Base-by-base conservation (phyloP, 1,140 invertebrate genomes). In the Glossosoma conforme region DNA sequence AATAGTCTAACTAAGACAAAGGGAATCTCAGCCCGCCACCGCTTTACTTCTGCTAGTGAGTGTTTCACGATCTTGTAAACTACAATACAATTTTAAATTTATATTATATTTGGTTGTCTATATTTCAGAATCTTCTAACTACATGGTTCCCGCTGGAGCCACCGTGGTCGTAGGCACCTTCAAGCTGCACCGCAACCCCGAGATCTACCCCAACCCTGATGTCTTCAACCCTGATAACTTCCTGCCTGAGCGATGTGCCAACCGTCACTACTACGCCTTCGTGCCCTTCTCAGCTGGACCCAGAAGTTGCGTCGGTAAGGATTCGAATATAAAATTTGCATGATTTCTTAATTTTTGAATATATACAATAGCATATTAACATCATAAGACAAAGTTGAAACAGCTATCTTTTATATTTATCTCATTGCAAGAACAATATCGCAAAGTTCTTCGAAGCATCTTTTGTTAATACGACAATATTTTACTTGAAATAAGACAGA, bases 181-280 rank as follows among this genome's bases (percentile, higher is more conserved):
- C 61, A 81, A 83, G 60, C 68, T 92, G 21, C 93, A 96, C 68
- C 82, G 89, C 40, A 74, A 86, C 43, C 67, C 78, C 8, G 82
- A 91, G 54, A 77, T 84, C 53, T 96, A 86, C 66, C 82, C 88
- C 1, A 86, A 97, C 64, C 89, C 93, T 0, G 77, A 87, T 21
- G 77, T 72, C 43, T 97, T 94, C 65, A 79, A 96, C 73, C 93
- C 94, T 0, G 92, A 97, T 54, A 86, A 93, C 64, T 97, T 97
- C 76, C 71, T 92, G 35, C 85, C 87, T 0, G 92, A 95, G 66
- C 84, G 82, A 49, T 81, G 81, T 38, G 79, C 84, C 41, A 81
- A 82, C 62, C 75, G 91, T 63, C 85, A 86, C 66, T 91, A 91
- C 59, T 95, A 90, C 65, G 78, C 87, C 17, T 94, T 85, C 60